These are phyloP conservation scores for Zygaena filipendulae DNA, from an alignment of 2,888 invertebrate genomes.

Conservation along the genomic window DNA sequence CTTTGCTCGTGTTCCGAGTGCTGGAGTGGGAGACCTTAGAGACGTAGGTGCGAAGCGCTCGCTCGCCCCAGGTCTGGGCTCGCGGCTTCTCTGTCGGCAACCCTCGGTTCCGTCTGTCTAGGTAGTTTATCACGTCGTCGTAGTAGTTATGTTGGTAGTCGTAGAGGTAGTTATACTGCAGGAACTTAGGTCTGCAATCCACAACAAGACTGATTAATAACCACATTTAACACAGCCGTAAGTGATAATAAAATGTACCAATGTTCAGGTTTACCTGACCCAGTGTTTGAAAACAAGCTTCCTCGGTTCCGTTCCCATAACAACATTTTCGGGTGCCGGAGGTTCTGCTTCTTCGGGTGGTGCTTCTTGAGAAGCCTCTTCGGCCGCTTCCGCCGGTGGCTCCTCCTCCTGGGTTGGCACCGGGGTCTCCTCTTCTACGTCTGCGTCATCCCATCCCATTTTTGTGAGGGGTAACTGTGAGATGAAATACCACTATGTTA, in stretches of 20 bases:
- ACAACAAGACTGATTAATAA: no score
- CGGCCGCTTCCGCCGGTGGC: constrained; percentile 22
- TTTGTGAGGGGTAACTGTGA: constrained; percentile 44
- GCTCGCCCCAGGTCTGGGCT: constrained; percentile 88
- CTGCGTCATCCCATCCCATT: constrained; percentile 71
- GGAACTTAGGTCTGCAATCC: constrained; percentile 76
- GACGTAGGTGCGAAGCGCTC: constrained; percentile 77
- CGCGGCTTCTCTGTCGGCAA: constrained; percentile 76
- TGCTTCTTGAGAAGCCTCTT: constrained; percentile 33
- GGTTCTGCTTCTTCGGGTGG: constrained; percentile 52
- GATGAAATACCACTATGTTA: constrained; percentile 43
- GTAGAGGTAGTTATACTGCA: constrained; percentile 85
- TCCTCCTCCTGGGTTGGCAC: constrained; percentile 30
- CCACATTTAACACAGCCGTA: no score
- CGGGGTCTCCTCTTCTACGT: constrained; percentile 59
- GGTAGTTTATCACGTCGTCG: constrained; percentile 84
- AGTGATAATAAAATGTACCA: no score
- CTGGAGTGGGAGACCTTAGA: constrained; percentile 77
- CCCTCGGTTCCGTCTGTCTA: constrained; percentile 81
- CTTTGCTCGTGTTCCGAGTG: constrained; percentile 71
- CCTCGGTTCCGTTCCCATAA: constrained; percentile 67
- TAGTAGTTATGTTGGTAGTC: constrained; percentile 89
- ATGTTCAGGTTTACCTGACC: constrained; percentile 77
- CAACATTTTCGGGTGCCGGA: constrained; percentile 44
- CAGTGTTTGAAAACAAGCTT: constrained; percentile 83